phyloP scores from a whole-genome alignment of 2,888 invertebrate genomes.

The Pogonocherus hispidulus region DNA sequence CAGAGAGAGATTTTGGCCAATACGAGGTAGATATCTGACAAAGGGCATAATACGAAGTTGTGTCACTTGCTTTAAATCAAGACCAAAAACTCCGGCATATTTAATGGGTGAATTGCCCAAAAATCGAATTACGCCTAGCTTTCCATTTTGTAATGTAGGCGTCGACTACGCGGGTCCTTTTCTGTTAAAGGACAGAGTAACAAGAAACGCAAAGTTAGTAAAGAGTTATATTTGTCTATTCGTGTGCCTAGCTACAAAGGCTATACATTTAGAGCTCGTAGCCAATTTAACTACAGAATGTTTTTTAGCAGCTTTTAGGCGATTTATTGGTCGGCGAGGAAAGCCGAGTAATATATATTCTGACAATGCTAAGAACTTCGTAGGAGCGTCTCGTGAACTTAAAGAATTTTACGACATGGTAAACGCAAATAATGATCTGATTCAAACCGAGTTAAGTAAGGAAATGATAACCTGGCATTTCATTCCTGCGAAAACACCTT shows the following conservation, averaged over 20 bases:
- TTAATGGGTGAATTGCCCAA: conserved; percentile 46
- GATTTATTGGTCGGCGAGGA: conserved; percentile 44
- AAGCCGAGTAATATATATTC: conserved; percentile 30
- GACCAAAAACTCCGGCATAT: conserved; percentile 35
- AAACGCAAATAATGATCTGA: background rate
- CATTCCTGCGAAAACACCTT: background rate
- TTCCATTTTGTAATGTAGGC: conserved; percentile 42
- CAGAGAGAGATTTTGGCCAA: conserved; percentile 42
- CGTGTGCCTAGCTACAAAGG: conserved; percentile 47
- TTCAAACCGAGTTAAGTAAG: background rate
- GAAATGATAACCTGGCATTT: conserved; percentile 9
- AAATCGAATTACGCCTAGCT: conserved; percentile 29
- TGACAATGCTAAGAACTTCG: conserved; percentile 44
- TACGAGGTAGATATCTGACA: conserved; percentile 41
- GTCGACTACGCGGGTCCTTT: conserved; percentile 52
- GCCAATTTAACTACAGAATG: conserved; percentile 42
- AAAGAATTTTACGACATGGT: background rate
- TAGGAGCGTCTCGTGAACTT: conserved; percentile 35
- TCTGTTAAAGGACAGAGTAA: conserved; percentile 35
- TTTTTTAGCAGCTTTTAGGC: conserved; percentile 40
- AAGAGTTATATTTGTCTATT: no score
- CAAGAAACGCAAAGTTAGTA: conserved; percentile 30
- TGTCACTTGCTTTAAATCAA: conserved; percentile 44
- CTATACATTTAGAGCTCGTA: conserved; percentile 48
- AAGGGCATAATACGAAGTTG: no score